Evolutionary conservation across 2,888 invertebrate species (phyloP).

Genomic region (Hylaea fasciaria): DNA sequence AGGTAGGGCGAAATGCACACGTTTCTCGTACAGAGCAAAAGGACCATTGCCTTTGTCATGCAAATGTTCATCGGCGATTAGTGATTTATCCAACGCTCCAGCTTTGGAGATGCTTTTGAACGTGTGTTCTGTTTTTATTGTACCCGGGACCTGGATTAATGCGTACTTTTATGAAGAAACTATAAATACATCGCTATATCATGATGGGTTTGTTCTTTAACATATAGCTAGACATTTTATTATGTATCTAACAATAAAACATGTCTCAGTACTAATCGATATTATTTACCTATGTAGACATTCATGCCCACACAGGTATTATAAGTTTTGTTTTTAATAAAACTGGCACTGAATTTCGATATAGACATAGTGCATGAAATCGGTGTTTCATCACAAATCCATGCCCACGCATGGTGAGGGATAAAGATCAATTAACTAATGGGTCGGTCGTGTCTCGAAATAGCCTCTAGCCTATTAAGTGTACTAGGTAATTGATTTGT

Average conservation of each 20-base stretch:
- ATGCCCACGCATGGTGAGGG: conserved; percentile 10
- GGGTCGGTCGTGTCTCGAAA: conserved; percentile 48
- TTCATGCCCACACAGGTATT: not conserved
- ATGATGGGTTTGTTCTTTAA: too few relatives aligned
- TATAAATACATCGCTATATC: not conserved
- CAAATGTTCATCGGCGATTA: conserved; percentile 24
- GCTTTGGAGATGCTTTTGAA: conserved; percentile 6
- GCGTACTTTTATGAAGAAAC: not conserved
- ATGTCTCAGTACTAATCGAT: too few relatives aligned
- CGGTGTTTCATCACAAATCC: conserved; percentile 6
- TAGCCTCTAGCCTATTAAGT: conserved; percentile 34
- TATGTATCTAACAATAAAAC: too few relatives aligned
- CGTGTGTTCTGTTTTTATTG: conserved; percentile 13
- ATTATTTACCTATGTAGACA: not conserved
- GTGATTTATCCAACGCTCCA: conserved; percentile 20
- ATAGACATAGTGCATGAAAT: not conserved
- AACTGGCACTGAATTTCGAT: not conserved
- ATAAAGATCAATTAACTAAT: conserved; percentile 62
- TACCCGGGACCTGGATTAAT: not conserved
- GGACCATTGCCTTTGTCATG: conserved; percentile 24
- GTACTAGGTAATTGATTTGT: conserved; percentile 57
- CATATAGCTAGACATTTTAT: too few relatives aligned
- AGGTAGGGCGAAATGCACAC: not conserved
- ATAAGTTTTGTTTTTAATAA: too few relatives aligned
- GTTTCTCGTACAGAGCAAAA: conserved; percentile 5